phyloP scores from a whole-genome alignment of 2,113 vertebrate species.

The Lepidiolamprologus cunningtoni region DNA sequence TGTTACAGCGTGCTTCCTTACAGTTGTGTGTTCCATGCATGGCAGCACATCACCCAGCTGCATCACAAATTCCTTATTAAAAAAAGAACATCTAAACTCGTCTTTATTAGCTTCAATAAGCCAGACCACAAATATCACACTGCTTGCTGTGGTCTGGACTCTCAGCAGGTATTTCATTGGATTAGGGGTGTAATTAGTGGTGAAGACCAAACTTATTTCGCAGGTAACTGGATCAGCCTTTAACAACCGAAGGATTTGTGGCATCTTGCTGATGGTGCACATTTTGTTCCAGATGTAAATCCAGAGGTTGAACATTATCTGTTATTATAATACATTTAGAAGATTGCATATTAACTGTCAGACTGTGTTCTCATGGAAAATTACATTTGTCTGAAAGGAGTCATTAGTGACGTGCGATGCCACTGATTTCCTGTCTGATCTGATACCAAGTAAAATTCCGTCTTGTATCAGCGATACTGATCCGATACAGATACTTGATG shows the following conservation, averaged over 20 bases:
- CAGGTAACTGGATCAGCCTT: not conserved
- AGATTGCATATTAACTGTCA: not conserved
- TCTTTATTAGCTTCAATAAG: not conserved
- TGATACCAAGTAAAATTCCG: not conserved
- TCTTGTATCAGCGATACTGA: not conserved
- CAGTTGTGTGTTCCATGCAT: not conserved
- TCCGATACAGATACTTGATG: not conserved
- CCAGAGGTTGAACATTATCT: not conserved
- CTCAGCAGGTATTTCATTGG: not conserved
- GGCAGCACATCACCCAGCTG: not conserved
- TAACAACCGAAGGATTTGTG: not conserved
- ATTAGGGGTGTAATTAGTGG: not conserved
- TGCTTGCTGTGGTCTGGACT: not conserved
- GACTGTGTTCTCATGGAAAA: not conserved
- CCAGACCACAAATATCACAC: not conserved
- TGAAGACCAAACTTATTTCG: not conserved
- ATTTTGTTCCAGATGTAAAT: not conserved
- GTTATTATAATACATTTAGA: not conserved
- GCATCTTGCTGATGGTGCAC: not conserved
- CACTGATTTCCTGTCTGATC: not conserved
- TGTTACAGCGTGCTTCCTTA: not conserved
- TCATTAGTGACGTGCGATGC: not conserved
- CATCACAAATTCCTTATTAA: not conserved
- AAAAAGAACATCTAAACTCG: not conserved
- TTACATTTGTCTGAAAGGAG: not conserved